A percentile compares a stretch with the other conserved stretches of the same genome.
Evolutionary conservation across 2,888 invertebrate species (phyloP).

Genomic region (Dicranocentrus wangi): DNA sequence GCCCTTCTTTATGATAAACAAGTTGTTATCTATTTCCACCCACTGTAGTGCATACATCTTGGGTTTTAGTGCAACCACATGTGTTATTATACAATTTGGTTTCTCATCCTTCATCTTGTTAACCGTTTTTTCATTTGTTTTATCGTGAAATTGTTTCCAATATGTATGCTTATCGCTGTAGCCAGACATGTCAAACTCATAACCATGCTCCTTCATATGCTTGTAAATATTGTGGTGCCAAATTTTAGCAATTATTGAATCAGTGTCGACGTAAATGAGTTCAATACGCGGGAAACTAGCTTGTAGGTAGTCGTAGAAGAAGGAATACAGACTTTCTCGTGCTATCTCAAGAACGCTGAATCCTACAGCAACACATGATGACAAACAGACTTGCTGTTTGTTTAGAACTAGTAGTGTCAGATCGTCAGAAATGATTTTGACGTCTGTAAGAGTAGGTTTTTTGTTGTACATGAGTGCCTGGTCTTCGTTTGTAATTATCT

Average conservation of each 20-base stretch:
- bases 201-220: conserved; percentile 7
- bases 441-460: conserved; percentile 50
- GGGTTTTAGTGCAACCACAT: neutral
- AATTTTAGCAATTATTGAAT: conserved; percentile 9
- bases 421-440: neutral
- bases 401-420: conserved; percentile 15
- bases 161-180: conserved; percentile 23
- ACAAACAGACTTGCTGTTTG: conserved; percentile 8
- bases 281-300: neutral
- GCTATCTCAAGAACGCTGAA: conserved; percentile 42
- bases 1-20: neutral
- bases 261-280: conserved; percentile 48
- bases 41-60: conserved; percentile 33
- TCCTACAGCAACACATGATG: conserved; percentile 41
- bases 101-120: conserved; percentile 51
- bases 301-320: conserved; percentile 41
- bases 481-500: conserved; percentile 27
- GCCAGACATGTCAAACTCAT: conserved; percentile 37
- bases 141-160: conserved; percentile 40
- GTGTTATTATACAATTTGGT: neutral
- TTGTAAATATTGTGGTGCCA: conserved; percentile 43
- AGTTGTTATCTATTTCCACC: neutral
- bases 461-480: neutral
- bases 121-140: conserved; percentile 14
- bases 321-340: conserved; percentile 29